Percentiles rank a stretch among this genome's conserved stretches.
These are phyloP conservation scores for Rhamnusium bicolor DNA, from an alignment of 2,888 invertebrate species.

Conservation along the genomic window DNA sequence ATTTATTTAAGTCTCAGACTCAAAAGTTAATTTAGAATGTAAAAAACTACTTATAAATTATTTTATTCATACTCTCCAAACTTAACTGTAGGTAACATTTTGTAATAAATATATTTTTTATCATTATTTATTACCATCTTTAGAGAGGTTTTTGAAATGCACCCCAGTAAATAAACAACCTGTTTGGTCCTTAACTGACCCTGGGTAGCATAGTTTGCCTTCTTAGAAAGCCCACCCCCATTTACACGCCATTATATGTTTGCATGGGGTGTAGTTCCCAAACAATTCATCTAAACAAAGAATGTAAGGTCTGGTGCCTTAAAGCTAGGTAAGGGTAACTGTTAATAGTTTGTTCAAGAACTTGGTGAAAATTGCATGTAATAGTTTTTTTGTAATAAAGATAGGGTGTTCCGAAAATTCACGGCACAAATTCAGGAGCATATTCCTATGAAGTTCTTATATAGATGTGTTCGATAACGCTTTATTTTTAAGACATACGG, in stretches of 20 bases:
- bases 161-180: conserved; percentile 4
- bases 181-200: conserved; percentile 14
- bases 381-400: too few species aligned
- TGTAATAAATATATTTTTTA: conserved; percentile 1
- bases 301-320: conserved; percentile 10
- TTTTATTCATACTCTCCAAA: neutral
- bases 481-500: too few species aligned
- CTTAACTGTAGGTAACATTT: neutral
- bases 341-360: conserved; percentile 1
- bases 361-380: neutral
- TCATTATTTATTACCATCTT: neutral
- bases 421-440: too few species aligned
- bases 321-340: conserved; percentile 24
- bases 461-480: too few species aligned
- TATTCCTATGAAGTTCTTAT: too few species aligned
- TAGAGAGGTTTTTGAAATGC: neutral
- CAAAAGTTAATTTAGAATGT: neutral
- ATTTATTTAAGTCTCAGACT: neutral
- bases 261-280: conserved; percentile 64
- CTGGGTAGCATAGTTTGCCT: conserved; percentile 42
- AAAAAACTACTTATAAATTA: neutral
- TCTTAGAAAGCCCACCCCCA: conserved; percentile 66
- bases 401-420: too few species aligned
- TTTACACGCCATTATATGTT: conserved; percentile 66
- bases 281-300: conserved; percentile 62